Conservation (phyloP, 1,140 invertebrate species). For the Psilanteris sp. region DNA sequence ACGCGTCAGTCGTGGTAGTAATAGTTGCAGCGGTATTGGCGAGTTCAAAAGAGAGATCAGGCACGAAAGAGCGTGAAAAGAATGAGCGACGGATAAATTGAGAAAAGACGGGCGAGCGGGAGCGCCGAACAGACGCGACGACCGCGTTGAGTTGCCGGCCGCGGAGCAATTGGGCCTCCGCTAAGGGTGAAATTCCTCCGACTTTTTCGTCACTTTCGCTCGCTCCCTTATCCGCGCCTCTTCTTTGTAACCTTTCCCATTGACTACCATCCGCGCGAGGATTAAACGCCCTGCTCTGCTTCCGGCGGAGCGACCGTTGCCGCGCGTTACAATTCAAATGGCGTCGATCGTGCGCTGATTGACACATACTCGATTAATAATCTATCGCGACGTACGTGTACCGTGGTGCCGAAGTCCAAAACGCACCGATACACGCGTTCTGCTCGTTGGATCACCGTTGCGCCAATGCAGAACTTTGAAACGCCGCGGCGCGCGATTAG, state of each 20-base stretch:
- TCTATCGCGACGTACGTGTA: no score
- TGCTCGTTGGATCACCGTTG: no score
- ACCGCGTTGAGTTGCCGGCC: slow-evolving; percentile 74
- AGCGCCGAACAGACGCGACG: slow-evolving; percentile 51
- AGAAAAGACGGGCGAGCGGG: slow-evolving; percentile 45
- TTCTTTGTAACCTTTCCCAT: slow-evolving; percentile 20
- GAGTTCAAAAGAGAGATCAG: slow-evolving; percentile 35
- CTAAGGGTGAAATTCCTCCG: slow-evolving; percentile 67
- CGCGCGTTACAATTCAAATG: no score
- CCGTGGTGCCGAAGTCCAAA: no score
- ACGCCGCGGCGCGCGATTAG: no score
- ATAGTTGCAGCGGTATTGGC: slow-evolving; percentile 51
- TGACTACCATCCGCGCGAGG: not conserved
- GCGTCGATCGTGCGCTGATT: no score
- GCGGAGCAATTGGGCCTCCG: slow-evolving; percentile 68
- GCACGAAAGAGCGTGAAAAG: slow-evolving; percentile 40
- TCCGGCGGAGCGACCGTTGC: no score
- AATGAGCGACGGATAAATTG: slow-evolving; percentile 30
- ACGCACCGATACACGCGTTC: no score
- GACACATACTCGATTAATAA: no score
- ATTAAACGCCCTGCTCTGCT: no score
- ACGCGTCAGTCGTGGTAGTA: slow-evolving; percentile 72
- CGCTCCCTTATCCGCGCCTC: slow-evolving; percentile 19
- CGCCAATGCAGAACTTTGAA: no score
- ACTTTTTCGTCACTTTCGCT: slow-evolving; percentile 32